Evolutionary conservation across 2,888 invertebrate genomes (phyloP).

Genomic region (Lasioglossum villosulum): DNA sequence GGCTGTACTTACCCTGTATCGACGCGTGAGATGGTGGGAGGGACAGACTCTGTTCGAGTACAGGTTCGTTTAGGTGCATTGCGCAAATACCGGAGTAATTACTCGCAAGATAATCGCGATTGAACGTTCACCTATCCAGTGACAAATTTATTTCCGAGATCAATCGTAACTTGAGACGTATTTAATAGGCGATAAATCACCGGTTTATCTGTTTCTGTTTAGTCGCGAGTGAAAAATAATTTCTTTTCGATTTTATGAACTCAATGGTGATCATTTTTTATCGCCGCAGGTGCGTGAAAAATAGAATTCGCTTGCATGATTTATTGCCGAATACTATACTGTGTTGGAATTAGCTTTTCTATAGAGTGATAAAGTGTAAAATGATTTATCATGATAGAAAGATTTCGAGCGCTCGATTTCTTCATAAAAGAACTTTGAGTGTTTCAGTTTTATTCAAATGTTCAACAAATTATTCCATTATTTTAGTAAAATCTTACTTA

Average conservation of each 20-base stretch:
- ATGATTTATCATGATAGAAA: neutral
- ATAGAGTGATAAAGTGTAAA: neutral
- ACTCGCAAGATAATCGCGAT: conserved; percentile 23
- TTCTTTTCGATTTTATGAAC: neutral
- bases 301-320: neutral
- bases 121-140: conserved; percentile 1
- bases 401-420: too few species aligned
- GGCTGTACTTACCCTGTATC: neutral
- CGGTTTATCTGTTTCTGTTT: neutral
- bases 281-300: neutral
- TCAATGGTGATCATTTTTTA: neutral
- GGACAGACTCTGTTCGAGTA: neutral
- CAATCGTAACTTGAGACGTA: neutral
- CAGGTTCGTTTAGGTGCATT: neutral
- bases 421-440: too few species aligned
- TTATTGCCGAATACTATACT: neutral
- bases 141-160: conserved; percentile 26
- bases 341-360: neutral
- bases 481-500: neutral
- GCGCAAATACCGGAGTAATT: conserved; percentile 10
- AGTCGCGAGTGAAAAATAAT: neutral
- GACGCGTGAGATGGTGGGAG: neutral
- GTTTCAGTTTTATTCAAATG: neutral
- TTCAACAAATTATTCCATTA: neutral
- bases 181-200: conserved; percentile 10